Evolutionary conservation across 2,113 vertebrate genomes (phyloP).

Genomic region (Phaethornis superciliosus): DNA sequence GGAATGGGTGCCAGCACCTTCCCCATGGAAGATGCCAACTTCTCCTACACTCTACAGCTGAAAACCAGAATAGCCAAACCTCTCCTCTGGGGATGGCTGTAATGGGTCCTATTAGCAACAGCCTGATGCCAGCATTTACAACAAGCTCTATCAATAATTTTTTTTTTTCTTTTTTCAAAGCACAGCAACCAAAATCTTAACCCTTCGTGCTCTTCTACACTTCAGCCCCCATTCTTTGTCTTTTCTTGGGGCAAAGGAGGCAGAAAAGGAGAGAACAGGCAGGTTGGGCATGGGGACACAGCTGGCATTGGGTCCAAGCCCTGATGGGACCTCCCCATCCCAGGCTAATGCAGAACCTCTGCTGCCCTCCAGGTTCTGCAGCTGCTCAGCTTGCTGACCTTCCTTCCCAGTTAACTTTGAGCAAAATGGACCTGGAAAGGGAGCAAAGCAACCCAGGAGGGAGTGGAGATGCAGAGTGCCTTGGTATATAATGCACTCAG

Average conservation of each 20-base stretch:
- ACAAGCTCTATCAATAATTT: not conserved
- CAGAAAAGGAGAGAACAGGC: not conserved
- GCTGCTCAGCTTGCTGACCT: not conserved
- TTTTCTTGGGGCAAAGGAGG: not conserved
- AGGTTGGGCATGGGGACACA: not conserved
- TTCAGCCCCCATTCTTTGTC: no score
- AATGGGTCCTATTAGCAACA: not conserved
- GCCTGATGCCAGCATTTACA: not conserved
- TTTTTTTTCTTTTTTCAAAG: no score
- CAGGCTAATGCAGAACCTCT: not conserved
- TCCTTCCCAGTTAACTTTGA: not conserved
- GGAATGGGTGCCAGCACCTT: not conserved
- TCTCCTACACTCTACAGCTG: not conserved
- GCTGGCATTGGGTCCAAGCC: not conserved
- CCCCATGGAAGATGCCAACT: not conserved
- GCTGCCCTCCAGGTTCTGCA: not conserved
- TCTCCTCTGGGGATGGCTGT: not conserved
- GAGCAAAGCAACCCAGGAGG: not conserved
- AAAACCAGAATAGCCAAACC: not conserved
- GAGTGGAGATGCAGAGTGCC: not conserved
- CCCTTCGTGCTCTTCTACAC: no score
- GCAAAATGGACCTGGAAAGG: constrained; percentile 18
- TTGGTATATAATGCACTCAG: no score
- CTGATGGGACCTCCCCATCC: not conserved
- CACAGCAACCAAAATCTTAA: not conserved